These are phyloP conservation scores for Orchestia grillus DNA, from an alignment of 1,140 invertebrate genomes.

Conservation along the genomic window DNA sequence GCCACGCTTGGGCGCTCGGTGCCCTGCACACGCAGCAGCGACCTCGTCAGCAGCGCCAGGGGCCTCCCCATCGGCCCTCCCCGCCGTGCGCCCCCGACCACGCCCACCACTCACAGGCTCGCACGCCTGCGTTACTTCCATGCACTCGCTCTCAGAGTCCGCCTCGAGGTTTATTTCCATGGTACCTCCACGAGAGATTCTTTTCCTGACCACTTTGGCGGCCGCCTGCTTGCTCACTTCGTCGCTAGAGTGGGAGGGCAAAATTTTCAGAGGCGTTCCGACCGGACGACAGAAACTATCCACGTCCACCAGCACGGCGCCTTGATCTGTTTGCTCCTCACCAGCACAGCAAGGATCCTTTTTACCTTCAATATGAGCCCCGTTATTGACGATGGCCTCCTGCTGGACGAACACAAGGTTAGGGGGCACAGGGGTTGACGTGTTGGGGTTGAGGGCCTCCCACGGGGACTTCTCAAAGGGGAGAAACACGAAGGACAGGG, in stretches of 20 bases:
- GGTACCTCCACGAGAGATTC: neutral
- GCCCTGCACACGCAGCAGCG: no score
- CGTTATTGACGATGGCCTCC: neutral
- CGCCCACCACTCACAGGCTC: no score
- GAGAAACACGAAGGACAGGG: constrained; percentile 10
- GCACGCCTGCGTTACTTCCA: neutral
- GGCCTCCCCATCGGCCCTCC: no score
- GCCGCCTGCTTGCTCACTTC: neutral
- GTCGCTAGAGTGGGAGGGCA: neutral
- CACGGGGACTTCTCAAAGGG: neutral
- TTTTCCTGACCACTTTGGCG: neutral
- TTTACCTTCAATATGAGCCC: neutral
- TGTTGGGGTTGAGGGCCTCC: constrained; percentile 5
- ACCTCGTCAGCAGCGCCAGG: neutral
- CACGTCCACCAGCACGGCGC: neutral
- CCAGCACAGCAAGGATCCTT: no score
- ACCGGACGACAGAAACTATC: neutral
- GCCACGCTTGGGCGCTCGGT: neutral
- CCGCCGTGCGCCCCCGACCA: no score
- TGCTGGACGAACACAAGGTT: neutral
- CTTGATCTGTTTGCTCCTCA: neutral
- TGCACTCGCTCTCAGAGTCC: neutral
- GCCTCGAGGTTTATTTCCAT: neutral
- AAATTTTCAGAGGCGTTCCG: neutral
- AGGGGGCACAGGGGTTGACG: neutral